Evolutionary conservation across 2,113 vertebrate genomes (phyloP).

Genomic region (Nestor notabilis): DNA sequence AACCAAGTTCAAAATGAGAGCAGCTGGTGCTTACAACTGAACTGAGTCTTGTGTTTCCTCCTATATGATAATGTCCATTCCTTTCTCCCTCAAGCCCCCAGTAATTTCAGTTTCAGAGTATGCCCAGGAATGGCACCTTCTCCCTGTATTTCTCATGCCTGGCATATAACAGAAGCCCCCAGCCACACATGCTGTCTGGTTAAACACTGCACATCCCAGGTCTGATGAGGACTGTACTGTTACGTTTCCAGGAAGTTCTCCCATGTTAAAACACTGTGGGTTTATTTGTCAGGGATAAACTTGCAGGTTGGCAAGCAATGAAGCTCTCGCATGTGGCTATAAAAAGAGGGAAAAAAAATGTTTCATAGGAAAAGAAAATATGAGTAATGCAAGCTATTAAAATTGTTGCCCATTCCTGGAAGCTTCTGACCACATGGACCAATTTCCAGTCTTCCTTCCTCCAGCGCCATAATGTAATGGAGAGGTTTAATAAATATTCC

Average conservation of each 20-base stretch:
- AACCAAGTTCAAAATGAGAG: background rate
- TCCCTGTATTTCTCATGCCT: background rate
- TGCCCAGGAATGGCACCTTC: background rate
- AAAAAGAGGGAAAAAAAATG: background rate
- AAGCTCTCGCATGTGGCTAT: background rate
- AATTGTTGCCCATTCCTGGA: slow-evolving; percentile 36
- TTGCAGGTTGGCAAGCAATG: background rate
- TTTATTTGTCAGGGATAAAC: background rate
- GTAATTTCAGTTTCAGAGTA: background rate
- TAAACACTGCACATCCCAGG: background rate
- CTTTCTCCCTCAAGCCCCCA: background rate
- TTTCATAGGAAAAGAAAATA: slow-evolving; percentile 47
- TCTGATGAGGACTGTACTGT: background rate
- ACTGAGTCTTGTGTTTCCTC: background rate
- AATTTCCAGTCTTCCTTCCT: slow-evolving; percentile 58
- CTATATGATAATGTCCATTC: background rate
- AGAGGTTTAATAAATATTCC: slow-evolving; percentile 6
- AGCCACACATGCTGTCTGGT: rapidly evolving
- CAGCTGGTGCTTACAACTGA: background rate
- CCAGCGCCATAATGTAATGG: background rate
- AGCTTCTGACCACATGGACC: background rate
- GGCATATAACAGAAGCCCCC: background rate
- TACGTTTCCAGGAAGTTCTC: background rate
- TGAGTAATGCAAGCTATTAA: slow-evolving; percentile 33
- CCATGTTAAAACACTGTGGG: background rate